phyloP scores from a whole-genome alignment of 2,797 vertebrate genomes.

The Arnoldichthys spilopterus region DNA sequence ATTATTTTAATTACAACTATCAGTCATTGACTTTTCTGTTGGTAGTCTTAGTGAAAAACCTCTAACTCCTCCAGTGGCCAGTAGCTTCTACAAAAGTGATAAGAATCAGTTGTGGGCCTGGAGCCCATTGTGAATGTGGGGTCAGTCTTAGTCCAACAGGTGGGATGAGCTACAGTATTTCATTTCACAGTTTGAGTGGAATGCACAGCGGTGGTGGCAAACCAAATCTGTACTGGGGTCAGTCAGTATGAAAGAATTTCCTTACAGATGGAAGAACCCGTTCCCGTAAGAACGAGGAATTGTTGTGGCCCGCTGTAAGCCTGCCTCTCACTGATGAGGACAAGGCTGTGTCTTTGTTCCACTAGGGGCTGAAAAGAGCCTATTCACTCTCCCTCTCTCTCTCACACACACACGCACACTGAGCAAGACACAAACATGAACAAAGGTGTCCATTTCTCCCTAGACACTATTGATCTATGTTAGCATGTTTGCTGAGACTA shows the following conservation, averaged over 20 bases:
- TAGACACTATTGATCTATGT: not conserved
- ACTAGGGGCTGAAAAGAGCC: constrained; percentile 27
- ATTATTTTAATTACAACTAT: too few relatives aligned
- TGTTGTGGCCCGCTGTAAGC: constrained; percentile 18
- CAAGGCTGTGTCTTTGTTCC: constrained; percentile 40
- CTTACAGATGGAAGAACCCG: constrained; percentile 29
- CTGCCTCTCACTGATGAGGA: constrained; percentile 24
- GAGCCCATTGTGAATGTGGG: constrained; percentile 14
- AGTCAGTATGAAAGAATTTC: constrained; percentile 47
- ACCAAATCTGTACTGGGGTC: constrained; percentile 26
- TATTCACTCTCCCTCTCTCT: constrained; percentile 35
- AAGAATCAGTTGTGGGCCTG: constrained; percentile 14
- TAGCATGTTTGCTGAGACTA: constrained; percentile 6
- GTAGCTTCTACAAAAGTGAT: constrained; percentile 7
- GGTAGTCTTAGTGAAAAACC: not conserved
- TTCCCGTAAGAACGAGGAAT: constrained; percentile 25
- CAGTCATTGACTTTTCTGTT: too few relatives aligned
- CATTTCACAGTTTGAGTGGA: constrained; percentile 13
- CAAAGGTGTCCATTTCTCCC: constrained; percentile 18
- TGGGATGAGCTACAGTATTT: constrained; percentile 33
- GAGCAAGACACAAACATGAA: constrained; percentile 11
- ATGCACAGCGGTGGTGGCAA: constrained; percentile 34
- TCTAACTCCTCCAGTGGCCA: not conserved
- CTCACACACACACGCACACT: constrained; percentile 5
- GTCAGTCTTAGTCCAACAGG: constrained; percentile 34